phyloP scores from a whole-genome alignment of 1,140 invertebrate species.

The Phocides pigmalion region DNA sequence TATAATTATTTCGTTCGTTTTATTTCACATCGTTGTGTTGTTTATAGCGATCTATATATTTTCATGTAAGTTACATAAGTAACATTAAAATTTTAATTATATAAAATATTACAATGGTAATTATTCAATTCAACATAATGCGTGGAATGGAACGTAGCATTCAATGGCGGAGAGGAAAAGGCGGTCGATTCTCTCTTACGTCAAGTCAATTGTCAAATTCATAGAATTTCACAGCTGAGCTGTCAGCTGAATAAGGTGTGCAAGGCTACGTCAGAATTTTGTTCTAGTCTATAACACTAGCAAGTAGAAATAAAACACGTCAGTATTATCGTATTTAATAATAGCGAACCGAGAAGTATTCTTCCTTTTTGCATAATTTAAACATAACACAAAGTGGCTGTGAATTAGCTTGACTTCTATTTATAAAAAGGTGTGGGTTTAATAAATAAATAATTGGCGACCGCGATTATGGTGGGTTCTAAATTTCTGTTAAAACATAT shows the following conservation, averaged over 20 bases:
- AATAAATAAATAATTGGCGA: not conserved
- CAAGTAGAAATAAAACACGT: conserved; percentile 65
- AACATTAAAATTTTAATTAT: no score
- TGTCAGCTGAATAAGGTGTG: no score
- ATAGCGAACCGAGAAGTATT: conserved; percentile 12
- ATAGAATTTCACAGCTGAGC: not conserved
- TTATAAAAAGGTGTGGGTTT: conserved; percentile 2
- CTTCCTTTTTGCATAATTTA: conserved; percentile 24
- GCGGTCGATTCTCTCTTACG: not conserved
- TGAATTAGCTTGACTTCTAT: conserved; percentile 18
- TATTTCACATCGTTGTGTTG: no score
- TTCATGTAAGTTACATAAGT: no score
- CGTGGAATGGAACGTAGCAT: not conserved
- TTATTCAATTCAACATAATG: not conserved
- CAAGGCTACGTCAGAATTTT: conserved; percentile 43
- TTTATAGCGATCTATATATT: no score
- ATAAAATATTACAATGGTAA: no score
- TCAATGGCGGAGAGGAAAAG: not conserved
- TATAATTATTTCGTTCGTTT: no score
- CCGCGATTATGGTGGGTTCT: conserved; percentile 1
- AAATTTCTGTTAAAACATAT: not conserved
- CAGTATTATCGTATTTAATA: conserved; percentile 49
- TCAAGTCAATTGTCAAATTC: conserved; percentile 10
- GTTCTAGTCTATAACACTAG: conserved; percentile 12
- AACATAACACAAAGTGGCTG: not conserved